Base-by-base conservation (phyloP, 2,888 invertebrate genomes). In the Ophonus ardosiacus region DNA sequence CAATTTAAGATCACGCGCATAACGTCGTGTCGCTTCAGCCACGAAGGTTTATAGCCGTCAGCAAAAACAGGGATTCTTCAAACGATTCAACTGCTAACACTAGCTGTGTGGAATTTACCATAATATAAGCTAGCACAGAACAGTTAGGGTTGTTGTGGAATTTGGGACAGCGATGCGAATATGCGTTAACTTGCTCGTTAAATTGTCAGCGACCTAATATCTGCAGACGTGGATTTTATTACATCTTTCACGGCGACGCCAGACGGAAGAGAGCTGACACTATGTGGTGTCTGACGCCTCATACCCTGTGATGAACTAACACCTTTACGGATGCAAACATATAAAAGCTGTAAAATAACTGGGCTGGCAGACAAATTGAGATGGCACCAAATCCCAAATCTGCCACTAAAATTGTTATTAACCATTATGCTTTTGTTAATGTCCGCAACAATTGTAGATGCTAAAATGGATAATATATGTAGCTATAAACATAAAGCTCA, bases 131-230 rank as follows among this genome's bases (percentile, higher is more conserved):
- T 78, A 78, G 31, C 31, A 57, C 21, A 0, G 0, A 57, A 31
- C 7, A 13, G 10, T n/a, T 18, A 24, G 13, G 8, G 21, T 0
- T n/a, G 8, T 43, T 78, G 21, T 6, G 57, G 56, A 78, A 57
- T 78, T 31, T 18, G 15, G 78, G 24, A 51, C 18, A 21, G 21
- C 57, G 81, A 82, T 82, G 82, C 84, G 84, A 61, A 51, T 76
- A 84, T 84, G 84, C 84, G 84, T 84, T 84, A 84, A 84, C 65
- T 78, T 65, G 84, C 84, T 84, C 84, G 84, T 84, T 84, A 84
- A 84, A 84, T 84, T 84, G 84, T 84, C 84, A 84, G 84, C 84
- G 84, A 84, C 84, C 84, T 84, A 84, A 84, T 84, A 84, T 84
- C 84, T 78, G 18, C 78, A 61, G 78, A 84, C 84, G 84, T 84